Evolutionary conservation across 2,888 invertebrate species (phyloP).

Genomic region (Drosophila sordidula): DNA sequence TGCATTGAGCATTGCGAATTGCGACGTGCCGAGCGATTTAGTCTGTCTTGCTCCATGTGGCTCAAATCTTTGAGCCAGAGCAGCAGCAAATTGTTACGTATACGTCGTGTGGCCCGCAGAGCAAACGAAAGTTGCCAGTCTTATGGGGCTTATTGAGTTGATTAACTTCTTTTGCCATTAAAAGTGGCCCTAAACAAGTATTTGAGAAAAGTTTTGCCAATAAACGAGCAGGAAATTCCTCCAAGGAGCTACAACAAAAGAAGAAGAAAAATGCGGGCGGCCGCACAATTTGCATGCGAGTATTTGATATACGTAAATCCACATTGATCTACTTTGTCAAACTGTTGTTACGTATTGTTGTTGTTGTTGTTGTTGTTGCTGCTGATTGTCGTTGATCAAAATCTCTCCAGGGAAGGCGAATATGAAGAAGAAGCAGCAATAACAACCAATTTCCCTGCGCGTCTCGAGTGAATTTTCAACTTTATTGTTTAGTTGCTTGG

Average conservation of each 20-base stretch:
- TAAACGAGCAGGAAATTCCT: slow-evolving; percentile 31
- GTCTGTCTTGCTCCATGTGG: slow-evolving; percentile 7
- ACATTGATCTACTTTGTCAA: slow-evolving; percentile 60
- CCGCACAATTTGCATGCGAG: slow-evolving; percentile 50
- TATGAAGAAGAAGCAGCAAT: slow-evolving; percentile 12
- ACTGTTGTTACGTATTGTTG: slow-evolving; percentile 32
- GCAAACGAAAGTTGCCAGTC: slow-evolving; percentile 4
- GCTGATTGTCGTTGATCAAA: slow-evolving; percentile 41
- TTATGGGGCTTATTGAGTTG: slow-evolving; percentile 51
- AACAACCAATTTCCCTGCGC: slow-evolving; percentile 47
- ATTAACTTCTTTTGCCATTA: slow-evolving; percentile 54
- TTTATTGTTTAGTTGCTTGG: slow-evolving; percentile 72
- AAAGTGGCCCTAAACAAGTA: slow-evolving; percentile 24
- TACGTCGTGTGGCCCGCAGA: slow-evolving; percentile 40
- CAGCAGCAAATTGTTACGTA: slow-evolving; percentile 36
- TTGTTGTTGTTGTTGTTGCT: slow-evolving; percentile 23
- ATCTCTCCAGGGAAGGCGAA: slow-evolving; percentile 36
- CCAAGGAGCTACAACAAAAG: slow-evolving; percentile 19
- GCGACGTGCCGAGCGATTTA: slow-evolving; percentile 6
- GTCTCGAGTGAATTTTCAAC: slow-evolving; percentile 69
- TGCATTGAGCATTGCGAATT: slow-evolving; percentile 44
- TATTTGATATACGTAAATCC: slow-evolving; percentile 45
- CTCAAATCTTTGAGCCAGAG: slow-evolving; percentile 8
- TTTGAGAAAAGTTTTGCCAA: slow-evolving; percentile 32
- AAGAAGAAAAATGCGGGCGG: slow-evolving; percentile 39